Base-by-base conservation (phyloP, 2,888 invertebrate species). In the Athrips mouffetella region DNA sequence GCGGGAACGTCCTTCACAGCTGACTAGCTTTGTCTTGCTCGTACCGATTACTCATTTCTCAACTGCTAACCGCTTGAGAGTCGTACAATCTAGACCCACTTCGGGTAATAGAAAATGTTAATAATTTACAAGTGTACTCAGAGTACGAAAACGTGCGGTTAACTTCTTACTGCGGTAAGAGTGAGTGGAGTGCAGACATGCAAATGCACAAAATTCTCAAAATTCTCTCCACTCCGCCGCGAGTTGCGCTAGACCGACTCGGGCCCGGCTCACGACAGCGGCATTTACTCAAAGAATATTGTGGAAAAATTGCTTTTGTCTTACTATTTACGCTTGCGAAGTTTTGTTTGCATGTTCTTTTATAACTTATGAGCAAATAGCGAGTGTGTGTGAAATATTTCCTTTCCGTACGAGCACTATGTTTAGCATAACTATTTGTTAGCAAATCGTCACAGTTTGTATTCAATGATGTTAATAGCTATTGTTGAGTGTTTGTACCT, bases 281-380 rank as follows among this genome's bases (percentile, higher is more conserved):
- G 53, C 55, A 55, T 57, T 60, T 59, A 58, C 57, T 59, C 55
- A 45, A 50, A 54, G 55, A 61, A 59, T 61, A 61, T 61, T 59
- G 58, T 53, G 55, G 59, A 63, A 61, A 63, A 63, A 60, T 61
- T 62, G 59, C 62, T 62, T 62, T 63, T 62, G 60, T 59, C 55
- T 57, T 51, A 42, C 5, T 30, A 42, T 52, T 52, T 56, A 50
- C 57, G 57, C 48, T 44, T 40, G 53, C 52, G 55, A 59, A 62
- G 57, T 61, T 62, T 58, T 55, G 53, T 60, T 56, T 60, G 51
- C 52, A 47, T 42, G 42, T 30, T 29, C n/a, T 16, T 41, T 37
- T 29, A 29, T 42, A 42, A 42, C 42, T 42, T 42, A 42, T 30
- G 42, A 42, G 29, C 27, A 29, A 40, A 25, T 40, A 20, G 40